Evolutionary conservation across 2,888 invertebrate species (phyloP).

Genomic region (Strigamia maritima): DNA sequence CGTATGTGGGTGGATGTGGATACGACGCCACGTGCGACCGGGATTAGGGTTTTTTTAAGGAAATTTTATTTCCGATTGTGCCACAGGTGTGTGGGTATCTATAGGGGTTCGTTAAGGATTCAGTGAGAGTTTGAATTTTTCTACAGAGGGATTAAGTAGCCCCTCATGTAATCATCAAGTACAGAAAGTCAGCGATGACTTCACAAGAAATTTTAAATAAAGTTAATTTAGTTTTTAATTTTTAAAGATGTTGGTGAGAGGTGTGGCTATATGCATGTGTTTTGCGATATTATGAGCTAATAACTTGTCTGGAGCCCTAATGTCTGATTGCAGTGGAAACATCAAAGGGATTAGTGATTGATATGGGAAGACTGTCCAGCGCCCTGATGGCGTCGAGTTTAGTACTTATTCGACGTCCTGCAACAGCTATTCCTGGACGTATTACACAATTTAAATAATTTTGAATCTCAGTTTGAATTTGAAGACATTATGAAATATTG

Average conservation of each 20-base stretch:
- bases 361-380: constrained; percentile 21
- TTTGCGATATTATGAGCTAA: constrained; percentile 8
- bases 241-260: not conserved
- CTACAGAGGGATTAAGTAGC: not conserved
- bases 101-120: constrained; percentile 10
- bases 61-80: not conserved
- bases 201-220: not conserved
- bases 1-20: not conserved
- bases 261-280: not conserved
- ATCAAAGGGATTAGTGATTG: constrained; percentile 34
- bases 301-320: constrained; percentile 20
- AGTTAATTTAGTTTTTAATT: not conserved
- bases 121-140: not conserved
- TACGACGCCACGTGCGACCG: not conserved
- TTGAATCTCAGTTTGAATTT: not conserved
- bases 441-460: not conserved
- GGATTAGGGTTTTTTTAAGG: not conserved
- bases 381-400: constrained; percentile 23
- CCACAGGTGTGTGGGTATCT: not conserved
- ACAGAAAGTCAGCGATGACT: not conserved
- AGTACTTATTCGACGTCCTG: constrained; percentile 1
- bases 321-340: constrained; percentile 31
- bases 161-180: too few relatives aligned
- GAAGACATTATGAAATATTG: too few relatives aligned
- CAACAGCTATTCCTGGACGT: not conserved